These are phyloP conservation scores for Drosophila baimaii DNA, from an alignment of 1,140 invertebrate species.

Conservation along the genomic window DNA sequence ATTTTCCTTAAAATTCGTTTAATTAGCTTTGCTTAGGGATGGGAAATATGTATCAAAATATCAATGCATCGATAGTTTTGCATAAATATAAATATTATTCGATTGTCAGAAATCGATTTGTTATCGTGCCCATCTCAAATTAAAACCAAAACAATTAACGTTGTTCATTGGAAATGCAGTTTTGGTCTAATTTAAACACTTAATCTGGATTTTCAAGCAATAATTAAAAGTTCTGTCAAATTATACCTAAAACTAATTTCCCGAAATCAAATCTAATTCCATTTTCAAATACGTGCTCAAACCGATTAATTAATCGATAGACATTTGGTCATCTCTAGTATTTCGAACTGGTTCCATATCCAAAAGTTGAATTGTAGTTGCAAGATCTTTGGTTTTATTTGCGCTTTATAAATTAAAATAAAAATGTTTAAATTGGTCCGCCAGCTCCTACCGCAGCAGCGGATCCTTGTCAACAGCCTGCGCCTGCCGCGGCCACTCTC, in stretches of 20 bases:
- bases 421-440: conserved; percentile 67
- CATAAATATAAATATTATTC: neutral
- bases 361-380: conserved; percentile 14
- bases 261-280: too few relatives aligned
- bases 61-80: neutral
- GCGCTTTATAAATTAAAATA: conserved; percentile 1
- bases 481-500: conserved; percentile 55
- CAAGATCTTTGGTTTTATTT: neutral
- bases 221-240: too few relatives aligned
- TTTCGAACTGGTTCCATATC: conserved; percentile 12
- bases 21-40: conserved; percentile 5
- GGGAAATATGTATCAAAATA: neutral
- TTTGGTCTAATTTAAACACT: too few relatives aligned
- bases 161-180: too few relatives aligned
- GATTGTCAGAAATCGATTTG: neutral
- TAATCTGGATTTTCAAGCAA: too few relatives aligned
- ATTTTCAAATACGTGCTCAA: neutral
- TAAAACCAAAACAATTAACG: neutral
- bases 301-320: neutral
- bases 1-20: conserved; percentile 58
- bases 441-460: conserved; percentile 58
- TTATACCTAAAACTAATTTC: too few relatives aligned
- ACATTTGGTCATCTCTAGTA: neutral
- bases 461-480: conserved; percentile 26
- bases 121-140: too few relatives aligned